A percentile compares a stretch with the other conserved stretches of the same genome.
Evolutionary conservation across 2,113 vertebrate species (phyloP).

Genomic region (Genyomyrus donnyi): DNA sequence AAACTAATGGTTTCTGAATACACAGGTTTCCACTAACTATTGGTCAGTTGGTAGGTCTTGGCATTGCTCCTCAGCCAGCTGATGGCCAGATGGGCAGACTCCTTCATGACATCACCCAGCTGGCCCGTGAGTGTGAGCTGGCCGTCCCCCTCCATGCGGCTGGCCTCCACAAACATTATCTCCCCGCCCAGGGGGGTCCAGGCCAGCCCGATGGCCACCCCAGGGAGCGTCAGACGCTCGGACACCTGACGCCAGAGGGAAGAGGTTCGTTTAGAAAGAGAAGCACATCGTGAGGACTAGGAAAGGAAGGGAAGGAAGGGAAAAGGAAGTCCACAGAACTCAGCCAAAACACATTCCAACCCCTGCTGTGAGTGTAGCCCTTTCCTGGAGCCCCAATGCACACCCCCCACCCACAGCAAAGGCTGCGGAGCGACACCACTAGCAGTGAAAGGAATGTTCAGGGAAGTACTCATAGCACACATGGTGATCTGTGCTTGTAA

Average conservation of each 20-base stretch:
- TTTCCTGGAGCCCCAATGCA: neutral
- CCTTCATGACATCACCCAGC: slow-evolving; percentile 92
- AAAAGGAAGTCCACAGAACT: neutral
- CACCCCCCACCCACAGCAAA: neutral
- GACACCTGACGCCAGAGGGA: slow-evolving; percentile 68
- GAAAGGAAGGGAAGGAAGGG: neutral
- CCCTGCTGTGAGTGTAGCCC: neutral
- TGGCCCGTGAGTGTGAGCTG: slow-evolving; percentile 90
- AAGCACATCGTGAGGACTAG: neutral
- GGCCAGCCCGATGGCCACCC: slow-evolving; percentile 86
- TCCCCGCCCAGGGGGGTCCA: slow-evolving; percentile 92
- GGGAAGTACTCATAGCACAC: neutral
- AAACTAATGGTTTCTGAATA: neutral
- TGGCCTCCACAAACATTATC: slow-evolving; percentile 97
- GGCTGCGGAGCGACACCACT: neutral
- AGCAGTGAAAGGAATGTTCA: neutral
- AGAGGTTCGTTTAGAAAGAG: neutral
- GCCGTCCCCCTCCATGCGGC: slow-evolving; percentile 89
- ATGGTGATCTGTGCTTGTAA: neutral
- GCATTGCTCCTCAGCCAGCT: slow-evolving; percentile 94
- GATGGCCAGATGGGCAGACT: slow-evolving; percentile 90
- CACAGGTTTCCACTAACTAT: slow-evolving; percentile 55
- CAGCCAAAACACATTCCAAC: neutral
- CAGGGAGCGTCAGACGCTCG: slow-evolving; percentile 80
- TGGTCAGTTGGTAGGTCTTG: slow-evolving; percentile 79